These are phyloP conservation scores for Prionace glauca DNA, from an alignment of 2,797 vertebrate genomes.

Conservation along the genomic window DNA sequence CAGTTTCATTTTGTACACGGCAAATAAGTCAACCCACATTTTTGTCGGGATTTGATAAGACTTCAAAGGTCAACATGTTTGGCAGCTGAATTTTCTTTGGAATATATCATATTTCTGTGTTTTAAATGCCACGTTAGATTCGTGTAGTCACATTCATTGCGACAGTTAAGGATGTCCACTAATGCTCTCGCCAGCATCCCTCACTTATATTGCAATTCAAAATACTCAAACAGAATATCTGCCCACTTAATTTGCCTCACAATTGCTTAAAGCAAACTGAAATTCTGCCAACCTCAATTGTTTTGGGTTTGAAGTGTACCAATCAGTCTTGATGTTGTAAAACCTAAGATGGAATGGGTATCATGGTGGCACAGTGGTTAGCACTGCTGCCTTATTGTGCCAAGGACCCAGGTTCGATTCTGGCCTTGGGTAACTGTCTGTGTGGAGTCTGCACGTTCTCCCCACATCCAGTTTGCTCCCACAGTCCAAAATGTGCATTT, in stretches of 20 bases:
- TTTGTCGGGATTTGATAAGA: too few relatives aligned
- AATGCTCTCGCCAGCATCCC: not conserved
- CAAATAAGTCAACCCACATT: too few relatives aligned
- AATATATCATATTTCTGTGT: not conserved
- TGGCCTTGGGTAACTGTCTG: too few relatives aligned
- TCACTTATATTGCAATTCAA: not conserved
- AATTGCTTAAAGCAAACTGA: not conserved
- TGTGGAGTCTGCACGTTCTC: too few relatives aligned
- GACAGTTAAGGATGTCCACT: not conserved
- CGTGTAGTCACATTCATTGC: not conserved
- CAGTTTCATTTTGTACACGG: too few relatives aligned
- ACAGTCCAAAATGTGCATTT: too few relatives aligned
- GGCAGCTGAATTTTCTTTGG: not conserved
- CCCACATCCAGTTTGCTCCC: too few relatives aligned
- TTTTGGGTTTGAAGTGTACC: not conserved
- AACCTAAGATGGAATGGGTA: not conserved
- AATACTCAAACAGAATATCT: not conserved
- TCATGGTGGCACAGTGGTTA: too few relatives aligned
- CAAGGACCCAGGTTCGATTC: too few relatives aligned
- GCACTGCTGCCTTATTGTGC: too few relatives aligned
- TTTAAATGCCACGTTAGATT: not conserved
- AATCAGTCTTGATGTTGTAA: not conserved
- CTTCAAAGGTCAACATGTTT: too few relatives aligned
- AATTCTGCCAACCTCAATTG: not conserved
- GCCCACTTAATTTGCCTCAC: not conserved